Conservation (phyloP, 2,113 vertebrate species). For the Bambusicola thoracicus region DNA sequence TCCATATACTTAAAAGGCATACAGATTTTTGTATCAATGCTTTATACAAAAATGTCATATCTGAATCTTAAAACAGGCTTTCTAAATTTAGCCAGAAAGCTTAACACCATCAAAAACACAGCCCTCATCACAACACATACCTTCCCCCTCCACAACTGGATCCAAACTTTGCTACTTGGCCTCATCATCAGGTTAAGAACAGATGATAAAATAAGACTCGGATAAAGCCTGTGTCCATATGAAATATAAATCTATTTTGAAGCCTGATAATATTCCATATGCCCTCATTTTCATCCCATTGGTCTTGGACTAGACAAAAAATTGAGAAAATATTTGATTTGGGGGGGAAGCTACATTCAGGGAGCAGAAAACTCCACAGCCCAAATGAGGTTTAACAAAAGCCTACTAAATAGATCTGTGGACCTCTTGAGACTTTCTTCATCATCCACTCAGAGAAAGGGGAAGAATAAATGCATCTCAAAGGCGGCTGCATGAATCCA, state of each 20-base stretch:
- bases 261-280: background rate
- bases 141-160: conserved; percentile 3
- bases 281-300: conserved; percentile 6
- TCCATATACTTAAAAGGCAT: conserved; percentile 20
- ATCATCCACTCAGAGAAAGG: background rate
- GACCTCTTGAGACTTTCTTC: background rate
- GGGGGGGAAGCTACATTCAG: background rate
- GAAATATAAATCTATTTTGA: conserved; percentile 38
- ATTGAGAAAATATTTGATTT: background rate
- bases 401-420: background rate
- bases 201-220: conserved; percentile 43
- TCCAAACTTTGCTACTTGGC: conserved; percentile 29
- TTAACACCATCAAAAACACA: conserved; percentile 8
- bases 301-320: background rate
- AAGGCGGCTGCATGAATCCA: background rate
- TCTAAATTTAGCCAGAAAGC: conserved; percentile 25
- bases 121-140: background rate
- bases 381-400: conserved; percentile 11
- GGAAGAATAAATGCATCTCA: background rate
- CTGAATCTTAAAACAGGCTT: conserved; percentile 28
- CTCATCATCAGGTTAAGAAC: conserved; percentile 39
- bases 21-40: background rate
- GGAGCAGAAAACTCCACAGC: background rate
- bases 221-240: background rate
- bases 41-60: background rate